These are phyloP conservation scores for Oeneis ivallda DNA, from an alignment of 2,888 invertebrate species.

Conservation along the genomic window DNA sequence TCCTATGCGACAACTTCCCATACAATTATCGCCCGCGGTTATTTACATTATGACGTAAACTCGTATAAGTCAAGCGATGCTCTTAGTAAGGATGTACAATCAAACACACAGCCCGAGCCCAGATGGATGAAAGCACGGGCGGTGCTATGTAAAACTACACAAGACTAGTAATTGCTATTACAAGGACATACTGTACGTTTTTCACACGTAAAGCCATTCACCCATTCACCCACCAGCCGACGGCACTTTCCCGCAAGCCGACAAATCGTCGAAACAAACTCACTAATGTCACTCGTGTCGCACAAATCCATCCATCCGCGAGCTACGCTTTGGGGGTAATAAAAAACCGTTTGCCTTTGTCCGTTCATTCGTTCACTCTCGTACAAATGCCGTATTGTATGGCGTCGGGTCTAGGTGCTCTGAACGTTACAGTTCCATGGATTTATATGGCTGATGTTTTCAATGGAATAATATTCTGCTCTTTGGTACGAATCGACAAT, in stretches of 20 bases:
- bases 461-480: conserved; percentile 11
- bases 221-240: background rate
- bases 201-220: background rate
- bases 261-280: conserved; percentile 18
- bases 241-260: conserved; percentile 6
- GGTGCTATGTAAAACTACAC: no score
- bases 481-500: background rate
- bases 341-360: conserved; percentile 15
- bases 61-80: no score
- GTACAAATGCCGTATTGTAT: conserved; percentile 20
- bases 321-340: conserved; percentile 4
- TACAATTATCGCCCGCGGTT: no score
- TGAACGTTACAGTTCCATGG: conserved; percentile 2
- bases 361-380: conserved; percentile 8
- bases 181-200: no score
- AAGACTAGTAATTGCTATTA: no score
- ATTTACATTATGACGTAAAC: no score
- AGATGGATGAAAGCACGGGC: no score
- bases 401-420: conserved; percentile 9
- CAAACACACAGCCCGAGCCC: no score
- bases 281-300: conserved; percentile 4
- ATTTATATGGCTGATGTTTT: conserved; percentile 14
- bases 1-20: no score
- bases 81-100: no score
- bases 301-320: conserved; percentile 13